A percentile compares a stretch with the other conserved stretches of the same genome.
Evolutionary conservation across 92 coral and sea anemone genomes (phyloP).

Genomic region (Porites rus): DNA sequence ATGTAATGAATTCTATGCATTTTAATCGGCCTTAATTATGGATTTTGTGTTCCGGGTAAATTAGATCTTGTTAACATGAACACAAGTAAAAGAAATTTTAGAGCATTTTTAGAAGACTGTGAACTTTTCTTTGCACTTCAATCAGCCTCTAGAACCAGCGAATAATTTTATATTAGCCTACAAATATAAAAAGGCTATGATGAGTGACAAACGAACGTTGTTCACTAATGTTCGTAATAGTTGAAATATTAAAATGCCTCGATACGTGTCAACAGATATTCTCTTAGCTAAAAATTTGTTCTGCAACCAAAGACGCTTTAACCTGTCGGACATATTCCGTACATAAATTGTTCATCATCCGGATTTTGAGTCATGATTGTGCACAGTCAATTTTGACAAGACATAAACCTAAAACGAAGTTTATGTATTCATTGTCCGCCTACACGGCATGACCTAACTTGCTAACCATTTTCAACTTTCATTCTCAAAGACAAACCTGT

Average conservation of each 20-base stretch:
- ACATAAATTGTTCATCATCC: no score
- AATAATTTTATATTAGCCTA: neutral
- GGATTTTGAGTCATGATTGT: no score
- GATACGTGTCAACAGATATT: neutral
- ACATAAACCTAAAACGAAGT: no score
- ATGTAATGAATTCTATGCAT: neutral
- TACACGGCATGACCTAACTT: no score
- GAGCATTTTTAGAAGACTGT: neutral
- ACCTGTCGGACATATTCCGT: no score
- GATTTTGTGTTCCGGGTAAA: neutral
- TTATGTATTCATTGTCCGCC: no score
- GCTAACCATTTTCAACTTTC: no score
- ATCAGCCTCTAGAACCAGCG: neutral
- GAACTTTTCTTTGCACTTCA: neutral
- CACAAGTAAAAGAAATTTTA: neutral
- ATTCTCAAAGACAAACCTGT: neutral
- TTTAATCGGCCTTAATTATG: constrained; percentile 1
- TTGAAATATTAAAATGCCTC: neutral
- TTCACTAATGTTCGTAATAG: neutral
- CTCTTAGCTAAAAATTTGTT: neutral
- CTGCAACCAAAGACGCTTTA: neutral
- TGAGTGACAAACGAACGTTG: neutral
- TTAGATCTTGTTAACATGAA: neutral
- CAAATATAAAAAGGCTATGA: neutral
- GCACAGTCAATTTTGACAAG: no score